phyloP scores from a whole-genome alignment of 2,797 vertebrate genomes.

The Uromys caudimaculatus region DNA sequence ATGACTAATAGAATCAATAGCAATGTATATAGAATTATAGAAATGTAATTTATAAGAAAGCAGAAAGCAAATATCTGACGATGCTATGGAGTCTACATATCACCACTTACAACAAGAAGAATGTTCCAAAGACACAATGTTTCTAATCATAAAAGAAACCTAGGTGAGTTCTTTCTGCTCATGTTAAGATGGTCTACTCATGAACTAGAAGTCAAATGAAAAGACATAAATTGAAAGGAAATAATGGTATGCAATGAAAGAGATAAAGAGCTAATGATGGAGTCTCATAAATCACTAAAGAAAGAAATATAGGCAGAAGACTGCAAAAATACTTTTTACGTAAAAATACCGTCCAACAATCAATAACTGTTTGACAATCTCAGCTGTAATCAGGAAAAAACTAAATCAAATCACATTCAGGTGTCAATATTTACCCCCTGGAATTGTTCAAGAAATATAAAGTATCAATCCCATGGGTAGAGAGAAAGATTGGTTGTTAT shows the following conservation, averaged over 20 bases:
- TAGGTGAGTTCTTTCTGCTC: background rate
- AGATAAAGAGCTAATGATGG: background rate
- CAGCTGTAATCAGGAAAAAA: background rate
- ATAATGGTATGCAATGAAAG: background rate
- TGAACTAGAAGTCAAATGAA: background rate
- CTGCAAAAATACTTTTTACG: background rate
- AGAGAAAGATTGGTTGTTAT: background rate
- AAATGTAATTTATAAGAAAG: background rate
- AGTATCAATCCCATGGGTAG: background rate
- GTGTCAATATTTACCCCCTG: background rate
- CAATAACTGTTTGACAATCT: slow-evolving; percentile 1
- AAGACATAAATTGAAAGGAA: background rate
- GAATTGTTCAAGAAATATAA: background rate
- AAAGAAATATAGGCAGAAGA: background rate
- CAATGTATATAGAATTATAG: background rate
- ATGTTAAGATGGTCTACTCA: background rate
- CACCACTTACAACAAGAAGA: background rate
- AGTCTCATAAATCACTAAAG: background rate
- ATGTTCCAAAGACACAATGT: background rate
- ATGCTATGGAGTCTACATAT: too few species aligned
- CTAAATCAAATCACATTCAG: background rate
- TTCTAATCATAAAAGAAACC: background rate
- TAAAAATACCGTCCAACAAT: background rate
- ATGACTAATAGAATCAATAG: too few species aligned
- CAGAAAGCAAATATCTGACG: background rate